A percentile compares a stretch with the other conserved stretches of the same genome.
Evolutionary conservation across 2,113 vertebrate species (phyloP).

Genomic region (Meriones unguiculatus): DNA sequence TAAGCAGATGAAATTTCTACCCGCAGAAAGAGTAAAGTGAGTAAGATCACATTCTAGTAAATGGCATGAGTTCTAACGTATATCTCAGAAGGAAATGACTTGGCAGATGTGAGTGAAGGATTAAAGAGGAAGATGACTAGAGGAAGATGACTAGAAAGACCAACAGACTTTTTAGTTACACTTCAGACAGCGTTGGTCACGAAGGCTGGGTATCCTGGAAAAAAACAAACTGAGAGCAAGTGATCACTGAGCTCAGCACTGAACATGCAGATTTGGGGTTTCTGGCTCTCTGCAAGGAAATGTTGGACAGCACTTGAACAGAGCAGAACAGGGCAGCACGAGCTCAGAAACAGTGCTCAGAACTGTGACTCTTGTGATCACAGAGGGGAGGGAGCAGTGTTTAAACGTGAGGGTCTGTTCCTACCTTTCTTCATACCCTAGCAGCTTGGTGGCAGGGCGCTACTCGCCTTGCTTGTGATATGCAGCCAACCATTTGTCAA

Average conservation of each 20-base stretch:
- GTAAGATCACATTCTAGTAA: neutral
- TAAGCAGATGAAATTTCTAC: neutral
- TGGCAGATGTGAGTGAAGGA: neutral
- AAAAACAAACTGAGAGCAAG: neutral
- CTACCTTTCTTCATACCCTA: neutral
- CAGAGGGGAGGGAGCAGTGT: neutral
- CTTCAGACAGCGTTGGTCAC: neutral
- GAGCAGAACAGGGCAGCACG: neutral
- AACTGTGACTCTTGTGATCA: neutral
- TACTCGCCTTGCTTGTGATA: neutral
- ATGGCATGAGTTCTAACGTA: neutral
- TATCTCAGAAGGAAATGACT: neutral
- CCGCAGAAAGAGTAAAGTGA: neutral
- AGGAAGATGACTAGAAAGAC: neutral
- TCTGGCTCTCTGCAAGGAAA: neutral
- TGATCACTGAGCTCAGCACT: neutral
- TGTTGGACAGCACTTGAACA: neutral
- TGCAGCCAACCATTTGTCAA: neutral
- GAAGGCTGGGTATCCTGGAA: neutral
- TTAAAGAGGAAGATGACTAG: neutral
- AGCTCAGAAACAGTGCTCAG: conserved; percentile 25
- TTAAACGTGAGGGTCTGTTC: conserved; percentile 17
- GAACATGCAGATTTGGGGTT: neutral
- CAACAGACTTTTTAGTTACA: neutral
- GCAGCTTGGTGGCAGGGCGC: neutral